Evolutionary conservation across 1,140 invertebrate species (phyloP), one percentile per base, ranked within the genome.

Genomic region (Formica exsecta): DNA sequence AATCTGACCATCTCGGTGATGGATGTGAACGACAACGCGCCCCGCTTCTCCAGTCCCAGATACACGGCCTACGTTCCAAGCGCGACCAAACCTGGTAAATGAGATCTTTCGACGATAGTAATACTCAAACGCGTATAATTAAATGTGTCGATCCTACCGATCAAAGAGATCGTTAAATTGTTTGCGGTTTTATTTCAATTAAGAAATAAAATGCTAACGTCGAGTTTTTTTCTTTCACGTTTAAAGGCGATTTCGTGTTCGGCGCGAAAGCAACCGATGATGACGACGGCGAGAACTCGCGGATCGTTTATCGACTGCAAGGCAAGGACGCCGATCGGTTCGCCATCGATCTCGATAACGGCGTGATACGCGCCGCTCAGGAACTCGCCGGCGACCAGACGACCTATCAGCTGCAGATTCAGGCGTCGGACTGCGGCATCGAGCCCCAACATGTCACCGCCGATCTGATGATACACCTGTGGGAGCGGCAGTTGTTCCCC

Each of bases 1-100:
- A 98, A 98, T 94, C 94, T 99, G 7, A 98, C 97, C 0, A 97
- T 99, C 51, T 95, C 94, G 19, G 96, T 99, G 2, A 95, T 95
- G 57, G 98, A 99, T 94, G 96, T 97, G 88, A 99, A 99, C 94
- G 98, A 99, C 93, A 98, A 98, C 93, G 96, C 97, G 16, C 98
- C 98, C 0, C 95, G 95, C 64, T 99, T 99, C 94, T 96, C 96
- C 3, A 96, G 96, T 85, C 94, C 96, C 2, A 95, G 96, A 70
- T 98, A 98, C 92, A 97, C 97, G 74, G 96, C 98, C 5, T 97
- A 97, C 75, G 96, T 98, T 66, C 97, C 98, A 0, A 98, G 98
- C 89, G 96, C 96, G 9, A 98, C 97, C 1, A 95, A 96, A 86
- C 94, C 96, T 61, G 97, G 97, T 94, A 96, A 51, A 90, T 54